Base-by-base conservation (phyloP, 2,888 invertebrate species). In the Palloptera scutellata region DNA sequence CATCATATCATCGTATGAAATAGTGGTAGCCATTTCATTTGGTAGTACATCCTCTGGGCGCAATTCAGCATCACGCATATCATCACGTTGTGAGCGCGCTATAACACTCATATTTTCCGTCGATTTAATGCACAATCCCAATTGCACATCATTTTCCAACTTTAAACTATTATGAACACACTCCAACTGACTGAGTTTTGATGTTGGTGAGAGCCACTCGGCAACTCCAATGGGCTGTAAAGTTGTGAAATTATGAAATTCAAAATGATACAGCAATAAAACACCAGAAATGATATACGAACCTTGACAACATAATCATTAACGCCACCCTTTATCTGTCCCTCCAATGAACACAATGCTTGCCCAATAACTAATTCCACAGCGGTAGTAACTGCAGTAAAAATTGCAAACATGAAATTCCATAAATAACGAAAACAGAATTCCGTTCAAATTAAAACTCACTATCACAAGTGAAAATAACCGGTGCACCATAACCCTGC, bases 111-210 rank as follows among this genome's bases (percentile, higher is more conserved):
- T 88, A 71, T 92, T 89, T 65, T 89, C 88, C 72, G 90, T 88
- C 43, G 87, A 87, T 74, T 92, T 92, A 52, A 90, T 88, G 70
- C 89, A 88, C 1, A 91, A 82, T 61, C 88, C 90, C 70, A 94
- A 83, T 48, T 89, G 87, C 1, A 96, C 93, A 84, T 97, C 97
- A 80, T 92, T 91, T 82, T 97, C 97, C 78, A 97, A 85, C 79
- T 97, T 96, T 67, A 97, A 92, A 83, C 97, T 97, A 77, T 92
- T 92, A 78, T 97, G 95, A 65, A 97, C 92, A 82, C 97, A 97
- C 83, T 96, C 95, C 83, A 97, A 94, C 82, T 96, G 95, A 70
- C 92, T 91, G 43, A 98, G 88, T 12, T 90, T 89, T 45, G 94
- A 93, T 63, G 94, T 92, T 13, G 93, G 91, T 0, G 92, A 91